These are phyloP conservation scores for Meloidogyne hapla DNA, from an alignment of 1,140 invertebrate species.

Conservation along the genomic window DNA sequence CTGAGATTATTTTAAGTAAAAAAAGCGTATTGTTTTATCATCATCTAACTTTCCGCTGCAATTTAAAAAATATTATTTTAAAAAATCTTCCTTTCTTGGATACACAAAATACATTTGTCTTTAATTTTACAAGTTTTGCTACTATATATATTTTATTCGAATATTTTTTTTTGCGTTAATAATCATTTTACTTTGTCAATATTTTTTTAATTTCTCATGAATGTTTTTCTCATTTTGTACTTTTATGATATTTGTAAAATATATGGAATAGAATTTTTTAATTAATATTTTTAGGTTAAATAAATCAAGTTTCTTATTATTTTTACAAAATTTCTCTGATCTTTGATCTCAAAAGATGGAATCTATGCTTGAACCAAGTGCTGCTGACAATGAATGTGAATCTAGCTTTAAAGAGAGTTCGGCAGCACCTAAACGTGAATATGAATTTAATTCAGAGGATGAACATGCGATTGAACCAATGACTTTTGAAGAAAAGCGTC, in stretches of 20 bases:
- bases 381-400: background rate
- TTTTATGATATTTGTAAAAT: too few relatives aligned
- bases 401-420: conserved; percentile 19
- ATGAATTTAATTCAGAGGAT: conserved; percentile 85
- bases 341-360: too few relatives aligned
- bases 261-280: too few relatives aligned
- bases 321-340: too few relatives aligned
- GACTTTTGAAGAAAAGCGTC: conserved; percentile 98
- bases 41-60: background rate
- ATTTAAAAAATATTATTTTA: background rate
- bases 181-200: too few relatives aligned
- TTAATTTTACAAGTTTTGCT: background rate
- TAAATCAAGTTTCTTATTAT: too few relatives aligned
- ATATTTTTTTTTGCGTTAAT: background rate
- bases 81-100: background rate
- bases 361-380: background rate
- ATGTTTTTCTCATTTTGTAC: too few relatives aligned
- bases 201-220: too few relatives aligned
- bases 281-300: too few relatives aligned
- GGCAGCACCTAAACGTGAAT: conserved; percentile 32
- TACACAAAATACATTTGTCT: background rate
- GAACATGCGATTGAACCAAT: conserved; percentile 95
- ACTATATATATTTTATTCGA: background rate
- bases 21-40: background rate
- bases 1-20: background rate